phyloP scores from a whole-genome alignment of 1,140 invertebrate genomes.

The Drosophila tropicalis region DNA sequence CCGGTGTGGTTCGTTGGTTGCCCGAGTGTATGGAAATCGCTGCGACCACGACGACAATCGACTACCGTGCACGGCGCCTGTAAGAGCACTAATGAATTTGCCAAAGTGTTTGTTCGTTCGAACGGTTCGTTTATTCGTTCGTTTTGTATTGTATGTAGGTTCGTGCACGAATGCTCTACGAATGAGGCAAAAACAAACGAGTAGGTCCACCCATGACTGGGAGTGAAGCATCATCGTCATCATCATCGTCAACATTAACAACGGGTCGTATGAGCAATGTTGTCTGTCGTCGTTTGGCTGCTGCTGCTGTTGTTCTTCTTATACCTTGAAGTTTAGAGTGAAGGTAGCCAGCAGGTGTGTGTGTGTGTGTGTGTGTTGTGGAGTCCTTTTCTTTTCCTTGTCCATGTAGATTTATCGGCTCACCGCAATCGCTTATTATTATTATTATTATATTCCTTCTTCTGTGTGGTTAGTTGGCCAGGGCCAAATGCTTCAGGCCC shows the following conservation, averaged over 20 bases:
- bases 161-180: constrained; percentile 41
- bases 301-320: constrained; percentile 18
- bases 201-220: neutral
- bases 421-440: constrained; percentile 66
- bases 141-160: constrained; percentile 1
- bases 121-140: neutral
- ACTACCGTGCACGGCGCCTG: constrained; percentile 82
- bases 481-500: constrained; percentile 34
- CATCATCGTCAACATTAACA: neutral
- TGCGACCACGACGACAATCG: constrained; percentile 64
- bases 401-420: constrained; percentile 62
- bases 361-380: constrained; percentile 2
- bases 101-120: constrained; percentile 31
- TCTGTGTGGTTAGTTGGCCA: constrained; percentile 56
- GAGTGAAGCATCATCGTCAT: neutral
- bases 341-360: constrained; percentile 16
- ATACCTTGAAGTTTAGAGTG: constrained; percentile 17
- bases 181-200: constrained; percentile 3
- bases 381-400: constrained; percentile 15
- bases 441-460: constrained; percentile 2
- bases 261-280: constrained; percentile 75
- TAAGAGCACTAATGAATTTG: constrained; percentile 83
- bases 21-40: constrained; percentile 28
- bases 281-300: constrained; percentile 36
- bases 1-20: constrained; percentile 14